Evolutionary conservation across 2,888 invertebrate genomes (phyloP).

Genomic region (Cerceris rybyensis): DNA sequence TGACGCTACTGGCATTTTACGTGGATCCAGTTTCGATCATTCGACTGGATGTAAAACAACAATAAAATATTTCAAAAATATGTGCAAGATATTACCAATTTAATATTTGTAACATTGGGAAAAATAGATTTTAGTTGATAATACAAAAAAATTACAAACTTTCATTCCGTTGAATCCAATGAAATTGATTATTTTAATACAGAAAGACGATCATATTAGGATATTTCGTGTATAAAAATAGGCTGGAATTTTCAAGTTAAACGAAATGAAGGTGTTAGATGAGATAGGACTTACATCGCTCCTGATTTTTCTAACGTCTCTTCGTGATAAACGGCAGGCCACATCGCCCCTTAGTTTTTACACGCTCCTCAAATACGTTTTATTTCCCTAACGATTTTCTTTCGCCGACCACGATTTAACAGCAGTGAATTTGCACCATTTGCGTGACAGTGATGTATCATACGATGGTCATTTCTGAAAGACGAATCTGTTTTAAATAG

Average conservation of each 20-base stretch:
- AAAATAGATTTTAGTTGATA: too few species aligned
- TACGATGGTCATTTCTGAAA: neutral
- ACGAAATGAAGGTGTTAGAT: neutral
- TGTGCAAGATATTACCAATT: too few species aligned
- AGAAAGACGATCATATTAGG: neutral
- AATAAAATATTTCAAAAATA: too few species aligned
- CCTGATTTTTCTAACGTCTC: conserved; percentile 5
- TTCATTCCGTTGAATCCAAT: too few species aligned
- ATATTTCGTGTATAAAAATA: neutral
- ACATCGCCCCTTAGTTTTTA: neutral
- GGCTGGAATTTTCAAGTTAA: neutral
- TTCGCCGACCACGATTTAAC: conserved; percentile 3
- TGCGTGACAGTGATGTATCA: conserved; percentile 2
- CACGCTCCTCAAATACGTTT: conserved; percentile 2
- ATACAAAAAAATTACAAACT: too few species aligned
- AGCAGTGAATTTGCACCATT: neutral
- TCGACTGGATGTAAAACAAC: too few species aligned
- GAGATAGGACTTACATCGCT: neutral
- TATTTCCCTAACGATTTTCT: conserved; percentile 13
- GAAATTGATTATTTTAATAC: too few species aligned
- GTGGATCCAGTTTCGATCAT: too few species aligned
- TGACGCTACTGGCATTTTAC: too few species aligned
- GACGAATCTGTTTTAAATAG: neutral
- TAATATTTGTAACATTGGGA: too few species aligned
- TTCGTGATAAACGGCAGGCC: conserved; percentile 8